Evolutionary conservation across 1,140 invertebrate species (phyloP), one percentile per base, ranked within the genome.

Genomic region (Drosophila varians): DNA sequence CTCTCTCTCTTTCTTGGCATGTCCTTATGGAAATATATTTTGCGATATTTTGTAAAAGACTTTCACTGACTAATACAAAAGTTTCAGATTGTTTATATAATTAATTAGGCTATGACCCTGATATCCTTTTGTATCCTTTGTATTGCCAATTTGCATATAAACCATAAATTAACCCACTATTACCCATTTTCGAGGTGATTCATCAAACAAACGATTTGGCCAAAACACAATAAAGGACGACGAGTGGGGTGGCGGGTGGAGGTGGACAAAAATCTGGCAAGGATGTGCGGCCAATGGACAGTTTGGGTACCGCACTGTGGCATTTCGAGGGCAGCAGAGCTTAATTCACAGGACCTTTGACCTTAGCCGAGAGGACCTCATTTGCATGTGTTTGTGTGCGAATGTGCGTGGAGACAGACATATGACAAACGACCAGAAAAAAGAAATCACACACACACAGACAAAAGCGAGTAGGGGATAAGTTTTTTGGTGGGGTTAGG

Each of bases 341-440:
- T 42, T 18, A 42, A 42, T 18, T 42, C 38, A 7, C 36, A 11
- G 14, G 54, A 65, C 61, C 54, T 65, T 60, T 65, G 45, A 60
- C 54, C 61, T 65, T 65, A 60, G 31, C 18, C 54, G 38, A 40
- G 26, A 40, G 43, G n/a, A 34, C 54, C 54, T 58, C 34, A 65
- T 65, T 65, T 65, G 54, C 61, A 60, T 65, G 36, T 56, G 42
- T 64, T n/a, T 47, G 42, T 64, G 16, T 47, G 25, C 45, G 42
- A 55, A n/a, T 47, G 11, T 25, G 19, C 11, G 12, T n/a, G n/a
- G n/a, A n/a, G n/a, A n/a, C 34, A 11, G 55, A 48, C 56, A 42
- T 25, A 65, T 65, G 61, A 65, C 61, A 65, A 65, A 65, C 55
- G 61, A 60, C 54, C 54, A 18, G 2, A 21, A 4, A 65, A 65